Evolutionary conservation across 2,797 vertebrate species (phyloP).

Genomic region (Liasis olivaceus): DNA sequence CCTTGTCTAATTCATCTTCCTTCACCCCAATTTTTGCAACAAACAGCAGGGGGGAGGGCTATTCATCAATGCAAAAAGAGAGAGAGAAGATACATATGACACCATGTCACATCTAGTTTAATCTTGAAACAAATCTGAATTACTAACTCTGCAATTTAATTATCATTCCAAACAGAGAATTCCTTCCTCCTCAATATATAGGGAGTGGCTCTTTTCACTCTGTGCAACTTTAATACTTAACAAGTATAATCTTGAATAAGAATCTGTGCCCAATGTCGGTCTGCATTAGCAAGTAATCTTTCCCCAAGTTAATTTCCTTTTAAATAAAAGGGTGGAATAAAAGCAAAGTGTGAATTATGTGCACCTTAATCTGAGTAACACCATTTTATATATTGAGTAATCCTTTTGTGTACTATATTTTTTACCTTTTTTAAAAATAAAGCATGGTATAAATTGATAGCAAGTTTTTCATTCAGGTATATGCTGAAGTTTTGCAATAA

Average conservation of each 20-base stretch:
- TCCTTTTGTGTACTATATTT: conserved; percentile 40
- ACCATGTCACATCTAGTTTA: not conserved
- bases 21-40: not conserved
- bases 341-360: conserved; percentile 25
- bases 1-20: no score
- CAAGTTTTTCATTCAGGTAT: conserved; percentile 12
- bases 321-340: conserved; percentile 2
- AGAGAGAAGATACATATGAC: not conserved
- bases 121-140: not conserved
- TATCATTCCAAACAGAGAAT: conserved; percentile 39
- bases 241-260: conserved; percentile 37
- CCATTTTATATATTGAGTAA: conserved; percentile 40
- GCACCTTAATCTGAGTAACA: conserved; percentile 48
- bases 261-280: conserved; percentile 20
- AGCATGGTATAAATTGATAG: conserved; percentile 29
- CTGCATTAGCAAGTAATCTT: conserved; percentile 27
- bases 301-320: conserved; percentile 36
- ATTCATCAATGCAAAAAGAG: not conserved
- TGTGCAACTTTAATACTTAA: conserved; percentile 6
- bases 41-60: not conserved
- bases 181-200: not conserved
- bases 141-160: conserved; percentile 19
- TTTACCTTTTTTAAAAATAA: not conserved
- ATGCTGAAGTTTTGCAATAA: not conserved
- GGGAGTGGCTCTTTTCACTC: not conserved